Conservation (phyloP, 2,113 vertebrate species). For the Pao palembangensis region DNA sequence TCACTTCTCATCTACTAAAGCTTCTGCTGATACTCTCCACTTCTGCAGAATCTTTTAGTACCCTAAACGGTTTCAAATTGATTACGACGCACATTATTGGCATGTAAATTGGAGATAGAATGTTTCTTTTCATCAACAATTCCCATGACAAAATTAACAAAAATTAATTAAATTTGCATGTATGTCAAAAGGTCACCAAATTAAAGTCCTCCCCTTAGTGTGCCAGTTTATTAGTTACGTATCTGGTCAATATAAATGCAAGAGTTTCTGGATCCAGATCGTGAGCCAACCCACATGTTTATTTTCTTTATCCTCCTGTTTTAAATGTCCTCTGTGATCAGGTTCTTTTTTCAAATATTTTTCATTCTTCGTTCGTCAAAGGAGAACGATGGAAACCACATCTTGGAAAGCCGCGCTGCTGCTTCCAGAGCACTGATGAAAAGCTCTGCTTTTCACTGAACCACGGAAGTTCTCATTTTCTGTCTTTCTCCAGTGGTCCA, state of each 20-base stretch:
- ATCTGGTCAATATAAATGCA: too few species aligned
- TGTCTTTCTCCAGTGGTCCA: slow-evolving; percentile 25
- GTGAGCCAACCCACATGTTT: too few species aligned
- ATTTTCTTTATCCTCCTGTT: too few species aligned
- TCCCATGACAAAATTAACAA: neutral
- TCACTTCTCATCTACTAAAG: neutral
- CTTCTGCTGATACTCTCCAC: neutral
- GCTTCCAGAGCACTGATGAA: slow-evolving; percentile 14
- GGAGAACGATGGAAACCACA: slow-evolving; percentile 27
- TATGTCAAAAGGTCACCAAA: neutral
- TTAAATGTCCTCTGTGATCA: too few species aligned
- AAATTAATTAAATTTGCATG: too few species aligned
- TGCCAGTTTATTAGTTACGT: too few species aligned
- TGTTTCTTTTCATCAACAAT: neutral
- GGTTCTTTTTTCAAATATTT: neutral
- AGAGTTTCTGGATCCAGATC: too few species aligned
- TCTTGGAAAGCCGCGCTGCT: slow-evolving; percentile 7
- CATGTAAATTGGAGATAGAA: neutral
- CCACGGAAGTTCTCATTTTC: slow-evolving; percentile 24
- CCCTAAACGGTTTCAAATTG: neutral
- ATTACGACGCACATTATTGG: neutral
- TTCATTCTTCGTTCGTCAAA: slow-evolving; percentile 17
- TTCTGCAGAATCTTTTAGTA: neutral
- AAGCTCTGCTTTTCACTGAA: slow-evolving; percentile 31
- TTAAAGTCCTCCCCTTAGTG: neutral